Percentiles rank a stretch among this genome's conserved stretches.
These are phyloP conservation scores for Tragelaphus scriptus DNA, from an alignment of 2,113 vertebrate species.

Conservation along the genomic window DNA sequence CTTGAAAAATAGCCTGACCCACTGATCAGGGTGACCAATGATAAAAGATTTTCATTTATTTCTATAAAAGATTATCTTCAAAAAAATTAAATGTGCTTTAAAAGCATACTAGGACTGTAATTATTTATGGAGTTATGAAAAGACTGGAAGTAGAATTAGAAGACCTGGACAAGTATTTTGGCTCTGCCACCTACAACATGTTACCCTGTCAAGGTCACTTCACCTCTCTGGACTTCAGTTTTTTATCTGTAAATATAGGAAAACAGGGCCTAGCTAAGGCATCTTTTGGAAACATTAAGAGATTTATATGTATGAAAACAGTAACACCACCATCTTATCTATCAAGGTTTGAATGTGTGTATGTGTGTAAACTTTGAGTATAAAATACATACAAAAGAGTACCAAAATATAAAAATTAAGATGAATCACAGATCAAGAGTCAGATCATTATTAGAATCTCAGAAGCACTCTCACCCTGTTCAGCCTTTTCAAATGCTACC, in stretches of 20 bases:
- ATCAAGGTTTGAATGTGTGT: no score
- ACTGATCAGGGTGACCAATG: not conserved
- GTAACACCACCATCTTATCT: not conserved
- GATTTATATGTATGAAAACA: not conserved
- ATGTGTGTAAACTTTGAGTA: not conserved
- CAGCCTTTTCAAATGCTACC: not conserved
- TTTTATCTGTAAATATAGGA: not conserved
- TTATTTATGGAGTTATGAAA: not conserved
- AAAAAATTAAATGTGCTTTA: conserved; percentile 1
- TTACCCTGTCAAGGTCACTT: not conserved
- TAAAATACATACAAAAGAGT: not conserved
- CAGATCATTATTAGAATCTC: not conserved
- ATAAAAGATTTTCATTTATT: conserved; percentile 22
- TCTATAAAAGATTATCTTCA: not conserved
- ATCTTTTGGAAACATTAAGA: not conserved
- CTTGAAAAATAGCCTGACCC: conserved; percentile 1
- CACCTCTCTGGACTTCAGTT: not conserved
- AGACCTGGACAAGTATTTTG: not conserved
- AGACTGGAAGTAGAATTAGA: not conserved
- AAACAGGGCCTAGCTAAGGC: not conserved
- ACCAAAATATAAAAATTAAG: not conserved
- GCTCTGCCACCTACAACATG: not conserved
- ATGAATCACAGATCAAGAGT: not conserved
- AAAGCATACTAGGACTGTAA: not conserved
- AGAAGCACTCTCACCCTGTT: not conserved